These are phyloP conservation scores for Melinaea menophilus DNA, from an alignment of 2,888 invertebrate species.

Conservation along the genomic window DNA sequence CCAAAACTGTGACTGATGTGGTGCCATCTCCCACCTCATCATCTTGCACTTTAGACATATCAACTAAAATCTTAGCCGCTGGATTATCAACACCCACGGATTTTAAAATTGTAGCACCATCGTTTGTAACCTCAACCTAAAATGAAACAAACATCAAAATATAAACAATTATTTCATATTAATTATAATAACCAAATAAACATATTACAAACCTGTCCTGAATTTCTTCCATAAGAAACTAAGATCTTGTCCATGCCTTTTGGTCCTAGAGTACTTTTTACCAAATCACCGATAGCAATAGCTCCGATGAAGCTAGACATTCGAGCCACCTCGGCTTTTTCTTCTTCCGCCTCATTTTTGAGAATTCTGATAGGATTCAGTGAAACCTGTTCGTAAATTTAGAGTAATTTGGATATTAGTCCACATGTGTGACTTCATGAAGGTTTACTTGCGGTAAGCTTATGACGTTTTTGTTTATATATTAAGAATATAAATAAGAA, in stretches of 20 bases:
- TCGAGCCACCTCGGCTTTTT: conserved; percentile 97
- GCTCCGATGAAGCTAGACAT: conserved; percentile 99
- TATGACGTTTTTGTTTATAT: not conserved
- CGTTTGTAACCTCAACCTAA: conserved; percentile 97
- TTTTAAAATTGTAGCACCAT: conserved; percentile 98
- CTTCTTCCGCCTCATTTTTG: conserved; percentile 97
- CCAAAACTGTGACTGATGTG: conserved; percentile 97
- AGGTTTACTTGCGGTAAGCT: not conserved
- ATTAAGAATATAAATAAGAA: not conserved
- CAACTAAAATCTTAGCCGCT: conserved; percentile 99
- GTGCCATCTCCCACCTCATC: conserved; percentile 99
- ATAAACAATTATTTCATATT: not conserved
- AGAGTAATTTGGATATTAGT: conserved; percentile 23
- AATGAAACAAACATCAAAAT: conserved; percentile 28
- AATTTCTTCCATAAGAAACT: conserved; percentile 87
- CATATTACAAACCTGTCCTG: conserved; percentile 77
- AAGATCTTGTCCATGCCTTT: conserved; percentile 99
- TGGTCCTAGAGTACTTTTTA: conserved; percentile 98
- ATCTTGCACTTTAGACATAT: conserved; percentile 99
- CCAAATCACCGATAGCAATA: conserved; percentile 98
- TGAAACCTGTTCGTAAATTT: conserved; percentile 79
- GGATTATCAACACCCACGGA: conserved; percentile 98
- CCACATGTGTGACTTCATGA: conserved; percentile 29
- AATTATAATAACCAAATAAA: not conserved
- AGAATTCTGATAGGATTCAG: conserved; percentile 96